phyloP scores from a whole-genome alignment of 2,888 invertebrate genomes.

The Uloborus plumipes region DNA sequence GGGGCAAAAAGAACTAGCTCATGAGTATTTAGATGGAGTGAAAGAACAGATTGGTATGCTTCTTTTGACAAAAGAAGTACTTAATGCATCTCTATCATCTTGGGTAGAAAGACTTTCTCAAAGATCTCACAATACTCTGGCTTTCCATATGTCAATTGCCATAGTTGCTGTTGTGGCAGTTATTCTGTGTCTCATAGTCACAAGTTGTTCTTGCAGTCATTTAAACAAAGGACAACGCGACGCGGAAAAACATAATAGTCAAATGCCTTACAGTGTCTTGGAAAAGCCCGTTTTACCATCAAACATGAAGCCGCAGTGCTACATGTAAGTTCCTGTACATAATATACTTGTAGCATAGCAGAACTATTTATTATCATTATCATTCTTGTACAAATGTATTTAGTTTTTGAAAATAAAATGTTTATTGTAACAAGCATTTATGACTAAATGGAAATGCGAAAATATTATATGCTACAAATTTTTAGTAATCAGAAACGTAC shows the following conservation, averaged over 20 bases:
- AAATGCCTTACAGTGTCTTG: constrained; percentile 53
- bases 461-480: no score
- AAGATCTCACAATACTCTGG: constrained; percentile 60
- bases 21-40: constrained; percentile 63
- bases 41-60: constrained; percentile 65
- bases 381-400: constrained; percentile 52
- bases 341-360: constrained; percentile 50
- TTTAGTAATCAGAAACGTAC: no score
- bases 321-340: constrained; percentile 53
- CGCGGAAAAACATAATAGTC: constrained; percentile 50
- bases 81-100: constrained; percentile 59
- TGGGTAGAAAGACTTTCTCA: constrained; percentile 58
- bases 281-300: constrained; percentile 52
- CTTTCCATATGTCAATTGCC: constrained; percentile 64
- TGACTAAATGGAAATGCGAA: no score
- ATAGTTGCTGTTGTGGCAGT: constrained; percentile 64
- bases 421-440: constrained; percentile 20
- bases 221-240: constrained; percentile 54
- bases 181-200: constrained; percentile 63
- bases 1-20: constrained; percentile 56
- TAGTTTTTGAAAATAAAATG: constrained; percentile 47
- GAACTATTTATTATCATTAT: constrained; percentile 43
- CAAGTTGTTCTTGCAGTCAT: constrained; percentile 62
- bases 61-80: constrained; percentile 65
- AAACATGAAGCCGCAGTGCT: constrained; percentile 64